Evolutionary conservation across 2,797 vertebrate genomes (phyloP), one percentile per base, ranked within the genome.

Genomic region (Pangasius djambal): DNA sequence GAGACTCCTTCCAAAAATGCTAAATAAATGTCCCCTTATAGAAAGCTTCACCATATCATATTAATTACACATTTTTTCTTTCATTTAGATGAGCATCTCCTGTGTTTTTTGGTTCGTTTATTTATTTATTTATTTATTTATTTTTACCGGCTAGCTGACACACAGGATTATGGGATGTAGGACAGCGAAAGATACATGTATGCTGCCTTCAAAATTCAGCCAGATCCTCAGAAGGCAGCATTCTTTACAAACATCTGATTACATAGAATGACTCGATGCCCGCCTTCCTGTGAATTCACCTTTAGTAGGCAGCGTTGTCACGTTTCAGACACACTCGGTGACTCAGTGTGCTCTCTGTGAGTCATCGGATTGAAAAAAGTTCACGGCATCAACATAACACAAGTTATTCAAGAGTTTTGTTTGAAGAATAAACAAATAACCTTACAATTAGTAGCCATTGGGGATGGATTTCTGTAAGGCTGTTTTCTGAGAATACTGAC

Each of bases 301-400:
- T 82, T 82, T 67, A 67, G 61, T 84, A 67, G 82, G 82, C 79
- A 82, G 79, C 52, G 1, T 59, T 59, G 78, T 82, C 79, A 82
- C 20, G 55, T 82, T 82, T 82, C 20, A 40, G 79, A 57, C 18
- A 34, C 20, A 13, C 50, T 18, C 78, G 10, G 52, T 81, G 78
- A 57, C 31, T 81, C 50, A 34, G 31, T 12, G 52, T 59, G 52
- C 31, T 57, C 31, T 37, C 34, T 7, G 55, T 82, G 55, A 82
- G 55, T 82, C 79, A 82, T 25, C 15, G 18, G 75, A 31, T 28
- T 2, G 10, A 78, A 50, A 78, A 78, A 78, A 31, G 75, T 78
- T 78, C 48, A 78, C 5, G 20, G 31, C 34, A 25, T 81, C 34
- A 37, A 61, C 9, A 82, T 37, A 25, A 40, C 31, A 22, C 34